Percentiles rank a stretch among this genome's conserved stretches.
Conservation (phyloP, 2,888 invertebrate species). For the Idaea straminata region DNA sequence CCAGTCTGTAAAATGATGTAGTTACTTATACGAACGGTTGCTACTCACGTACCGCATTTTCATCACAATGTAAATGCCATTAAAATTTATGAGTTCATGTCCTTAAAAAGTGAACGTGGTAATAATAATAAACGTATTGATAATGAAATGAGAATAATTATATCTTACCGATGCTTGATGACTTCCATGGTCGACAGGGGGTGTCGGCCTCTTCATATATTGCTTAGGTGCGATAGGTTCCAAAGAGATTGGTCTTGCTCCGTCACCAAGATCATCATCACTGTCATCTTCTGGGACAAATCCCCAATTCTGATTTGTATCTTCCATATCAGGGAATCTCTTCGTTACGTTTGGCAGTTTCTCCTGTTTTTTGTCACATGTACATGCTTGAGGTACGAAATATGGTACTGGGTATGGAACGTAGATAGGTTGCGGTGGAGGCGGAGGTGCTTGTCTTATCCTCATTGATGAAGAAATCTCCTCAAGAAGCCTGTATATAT, state of each 20-base stretch:
- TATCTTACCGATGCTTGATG: slow-evolving; percentile 30
- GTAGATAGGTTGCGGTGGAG: slow-evolving; percentile 59
- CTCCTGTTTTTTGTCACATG: slow-evolving; percentile 33
- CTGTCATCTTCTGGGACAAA: slow-evolving; percentile 35
- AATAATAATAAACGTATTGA: slow-evolving; percentile 19
- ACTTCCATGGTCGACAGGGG: slow-evolving; percentile 43
- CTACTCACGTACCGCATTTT: no score
- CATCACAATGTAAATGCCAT: slow-evolving; percentile 19
- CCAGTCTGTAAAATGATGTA: no score
- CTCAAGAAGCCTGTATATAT: slow-evolving; percentile 54
- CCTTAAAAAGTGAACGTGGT: slow-evolving; percentile 38
- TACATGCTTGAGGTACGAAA: slow-evolving; percentile 30
- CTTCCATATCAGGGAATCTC: slow-evolving; percentile 53
- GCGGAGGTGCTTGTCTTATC: slow-evolving; percentile 42
- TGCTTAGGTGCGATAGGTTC: slow-evolving; percentile 34
- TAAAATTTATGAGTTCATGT: slow-evolving; percentile 21
- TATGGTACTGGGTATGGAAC: slow-evolving; percentile 54
- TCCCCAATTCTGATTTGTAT: slow-evolving; percentile 59
- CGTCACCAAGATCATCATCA: slow-evolving; percentile 21
- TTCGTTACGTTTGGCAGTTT: slow-evolving; percentile 32
- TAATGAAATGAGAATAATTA: slow-evolving; percentile 2
- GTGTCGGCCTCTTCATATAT: slow-evolving; percentile 34
- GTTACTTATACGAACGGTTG: no score
- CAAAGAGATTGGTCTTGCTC: slow-evolving; percentile 50
- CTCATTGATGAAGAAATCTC: slow-evolving; percentile 51